Evolutionary conservation across 2,797 vertebrate species (phyloP).

Genomic region (Coranthus polyacanthus): DNA sequence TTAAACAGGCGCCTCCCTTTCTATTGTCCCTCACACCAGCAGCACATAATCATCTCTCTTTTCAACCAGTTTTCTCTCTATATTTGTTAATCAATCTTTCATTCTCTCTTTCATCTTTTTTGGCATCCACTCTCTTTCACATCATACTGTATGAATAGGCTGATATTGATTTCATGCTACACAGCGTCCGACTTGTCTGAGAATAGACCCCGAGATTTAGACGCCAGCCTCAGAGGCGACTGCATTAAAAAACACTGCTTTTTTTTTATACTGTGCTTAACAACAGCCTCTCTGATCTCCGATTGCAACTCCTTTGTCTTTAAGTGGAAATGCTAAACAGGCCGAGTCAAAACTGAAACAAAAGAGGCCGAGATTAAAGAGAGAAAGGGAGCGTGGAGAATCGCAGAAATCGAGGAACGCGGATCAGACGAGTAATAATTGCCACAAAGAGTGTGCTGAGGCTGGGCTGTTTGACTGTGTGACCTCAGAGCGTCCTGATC

Average conservation of each 20-base stretch:
- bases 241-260: slow-evolving; percentile 30
- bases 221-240: slow-evolving; percentile 17
- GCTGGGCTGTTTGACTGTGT: slow-evolving; percentile 18
- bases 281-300: slow-evolving; percentile 47
- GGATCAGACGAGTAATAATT: slow-evolving; percentile 52
- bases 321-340: slow-evolving; percentile 46
- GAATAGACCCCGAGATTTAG: slow-evolving; percentile 32
- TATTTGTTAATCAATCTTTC: slow-evolving; percentile 57
- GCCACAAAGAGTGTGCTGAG: slow-evolving; percentile 25
- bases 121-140: slow-evolving; percentile 42
- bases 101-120: slow-evolving; percentile 45
- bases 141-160: slow-evolving; percentile 41
- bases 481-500: slow-evolving; percentile 20
- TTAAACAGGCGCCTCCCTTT: slow-evolving; percentile 43
- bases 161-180: slow-evolving; percentile 61
- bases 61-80: slow-evolving; percentile 29
- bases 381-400: slow-evolving; percentile 24
- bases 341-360: slow-evolving; percentile 48
- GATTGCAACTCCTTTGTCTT: slow-evolving; percentile 38
- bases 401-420: slow-evolving; percentile 25
- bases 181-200: slow-evolving; percentile 21
- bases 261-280: slow-evolving; percentile 14
- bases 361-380: slow-evolving; percentile 46
- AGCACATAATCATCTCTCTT: slow-evolving; percentile 44
- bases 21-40: slow-evolving; percentile 36